phyloP scores from a whole-genome alignment of 2,113 vertebrate species.

The Centropus unirufus region DNA sequence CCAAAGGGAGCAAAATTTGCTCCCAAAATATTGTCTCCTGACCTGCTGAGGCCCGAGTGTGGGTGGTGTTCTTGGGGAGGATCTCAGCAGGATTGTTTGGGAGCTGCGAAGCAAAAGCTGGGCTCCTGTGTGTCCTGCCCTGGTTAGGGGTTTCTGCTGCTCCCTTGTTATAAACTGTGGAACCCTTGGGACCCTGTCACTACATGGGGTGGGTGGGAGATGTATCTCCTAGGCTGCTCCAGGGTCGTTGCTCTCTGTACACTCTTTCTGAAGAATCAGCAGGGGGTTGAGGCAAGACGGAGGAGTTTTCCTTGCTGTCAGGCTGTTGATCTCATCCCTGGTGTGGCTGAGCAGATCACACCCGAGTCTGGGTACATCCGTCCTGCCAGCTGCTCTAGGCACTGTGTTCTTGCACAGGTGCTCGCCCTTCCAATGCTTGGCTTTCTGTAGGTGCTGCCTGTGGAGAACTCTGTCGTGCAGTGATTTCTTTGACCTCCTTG shows the following conservation, averaged over 20 bases:
- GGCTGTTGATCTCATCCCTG: background rate
- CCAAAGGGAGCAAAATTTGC: no score
- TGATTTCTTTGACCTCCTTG: background rate
- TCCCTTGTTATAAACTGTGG: background rate
- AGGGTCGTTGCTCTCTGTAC: background rate
- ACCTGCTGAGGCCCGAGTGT: background rate
- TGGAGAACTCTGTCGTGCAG: background rate
- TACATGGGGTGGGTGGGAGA: accelerated
- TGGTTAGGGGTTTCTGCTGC: background rate
- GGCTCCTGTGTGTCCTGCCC: background rate
- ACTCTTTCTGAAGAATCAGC: background rate
- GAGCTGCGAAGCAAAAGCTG: background rate
- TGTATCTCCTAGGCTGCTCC: background rate
- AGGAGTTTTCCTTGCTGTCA: background rate
- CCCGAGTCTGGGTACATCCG: background rate
- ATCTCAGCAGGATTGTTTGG: background rate
- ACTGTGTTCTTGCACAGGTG: background rate
- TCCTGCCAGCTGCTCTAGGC: accelerated
- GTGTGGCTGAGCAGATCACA: background rate
- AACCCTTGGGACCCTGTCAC: no score
- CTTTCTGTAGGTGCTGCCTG: background rate
- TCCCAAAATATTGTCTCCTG: background rate
- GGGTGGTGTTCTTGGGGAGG: background rate
- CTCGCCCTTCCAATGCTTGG: background rate
- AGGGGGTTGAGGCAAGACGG: background rate